These are phyloP conservation scores for Haliclona indistincta DNA, from an alignment of 37 sponge, comb jelly and placozoan species.

Conservation along the genomic window DNA sequence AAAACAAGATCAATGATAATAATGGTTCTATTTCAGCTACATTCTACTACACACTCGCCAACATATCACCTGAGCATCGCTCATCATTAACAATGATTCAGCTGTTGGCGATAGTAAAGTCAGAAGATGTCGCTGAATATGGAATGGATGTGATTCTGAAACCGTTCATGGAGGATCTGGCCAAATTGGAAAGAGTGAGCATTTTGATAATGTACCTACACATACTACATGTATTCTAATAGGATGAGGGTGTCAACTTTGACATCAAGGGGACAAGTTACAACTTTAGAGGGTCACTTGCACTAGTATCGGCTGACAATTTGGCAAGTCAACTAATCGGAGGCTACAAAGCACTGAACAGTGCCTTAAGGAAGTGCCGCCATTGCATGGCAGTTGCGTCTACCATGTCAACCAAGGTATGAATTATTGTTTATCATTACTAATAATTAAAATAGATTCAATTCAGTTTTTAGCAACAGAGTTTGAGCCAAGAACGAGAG, in stretches of 20 bases:
- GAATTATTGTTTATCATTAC: not conserved
- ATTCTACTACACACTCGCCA: too few relatives aligned
- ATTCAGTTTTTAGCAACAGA: slow-evolving; percentile 38
- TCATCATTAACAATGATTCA: too few relatives aligned
- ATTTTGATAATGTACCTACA: not conserved
- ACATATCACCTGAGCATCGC: too few relatives aligned
- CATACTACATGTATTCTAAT: not conserved
- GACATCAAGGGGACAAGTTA: not conserved
- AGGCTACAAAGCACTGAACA: slow-evolving; percentile 45
- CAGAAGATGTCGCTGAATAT: too few relatives aligned
- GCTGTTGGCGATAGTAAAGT: too few relatives aligned
- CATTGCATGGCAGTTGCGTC: slow-evolving; percentile 48
- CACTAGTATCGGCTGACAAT: slow-evolving; percentile 55
- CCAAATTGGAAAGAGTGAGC: slow-evolving; percentile 31
- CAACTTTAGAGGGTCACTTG: slow-evolving; percentile 41
- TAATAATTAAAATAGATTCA: not conserved
- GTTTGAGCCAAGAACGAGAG: slow-evolving; percentile 22
- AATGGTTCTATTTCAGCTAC: too few relatives aligned
- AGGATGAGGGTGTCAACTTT: slow-evolving; percentile 37
- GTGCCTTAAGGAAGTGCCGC: slow-evolving; percentile 54
- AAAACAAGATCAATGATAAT: too few relatives aligned
- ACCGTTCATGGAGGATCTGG: slow-evolving; percentile 36
- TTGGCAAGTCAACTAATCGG: slow-evolving; percentile 33
- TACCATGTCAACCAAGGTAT: slow-evolving; percentile 48
- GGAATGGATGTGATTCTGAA: slow-evolving; percentile 28